Percentiles rank a stretch among this genome's conserved stretches.
Conservation (phyloP, 2,888 invertebrate genomes). For the Clusia tigrina region DNA sequence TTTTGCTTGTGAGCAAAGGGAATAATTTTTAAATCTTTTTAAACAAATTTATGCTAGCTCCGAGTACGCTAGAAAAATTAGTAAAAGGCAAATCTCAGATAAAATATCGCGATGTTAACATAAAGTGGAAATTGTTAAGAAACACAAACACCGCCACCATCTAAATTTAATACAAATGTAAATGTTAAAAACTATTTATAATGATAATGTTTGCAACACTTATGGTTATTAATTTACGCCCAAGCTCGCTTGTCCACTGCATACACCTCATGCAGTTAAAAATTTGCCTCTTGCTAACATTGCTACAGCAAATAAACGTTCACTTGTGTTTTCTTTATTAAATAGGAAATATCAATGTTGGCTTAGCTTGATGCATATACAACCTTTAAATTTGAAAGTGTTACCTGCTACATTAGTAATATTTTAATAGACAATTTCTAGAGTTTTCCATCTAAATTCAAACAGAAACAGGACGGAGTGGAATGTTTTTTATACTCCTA, state of each 20-base stretch:
- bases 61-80: background rate
- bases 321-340: background rate
- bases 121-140: no score
- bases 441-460: no score
- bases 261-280: no score
- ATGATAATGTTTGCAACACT: background rate
- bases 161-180: no score
- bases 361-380: conserved; percentile 15
- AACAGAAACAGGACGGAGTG: no score
- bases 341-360: conserved; percentile 15
- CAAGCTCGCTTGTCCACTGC: background rate
- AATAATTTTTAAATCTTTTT: background rate
- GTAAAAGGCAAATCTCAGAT: background rate
- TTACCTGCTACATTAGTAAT: background rate
- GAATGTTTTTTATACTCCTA: no score
- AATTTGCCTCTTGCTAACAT: no score
- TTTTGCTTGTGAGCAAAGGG: conserved; percentile 15
- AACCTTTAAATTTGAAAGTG: conserved; percentile 15
- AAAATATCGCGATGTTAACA: background rate
- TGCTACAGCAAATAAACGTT: background rate
- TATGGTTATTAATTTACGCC: background rate
- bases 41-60: background rate
- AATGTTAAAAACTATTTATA: background rate
- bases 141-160: no score
- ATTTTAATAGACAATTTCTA: background rate